Percentiles rank a stretch among this genome's conserved stretches.
Evolutionary conservation across 1,140 invertebrate genomes (phyloP).

Genomic region (Drosophila nannoptera): DNA sequence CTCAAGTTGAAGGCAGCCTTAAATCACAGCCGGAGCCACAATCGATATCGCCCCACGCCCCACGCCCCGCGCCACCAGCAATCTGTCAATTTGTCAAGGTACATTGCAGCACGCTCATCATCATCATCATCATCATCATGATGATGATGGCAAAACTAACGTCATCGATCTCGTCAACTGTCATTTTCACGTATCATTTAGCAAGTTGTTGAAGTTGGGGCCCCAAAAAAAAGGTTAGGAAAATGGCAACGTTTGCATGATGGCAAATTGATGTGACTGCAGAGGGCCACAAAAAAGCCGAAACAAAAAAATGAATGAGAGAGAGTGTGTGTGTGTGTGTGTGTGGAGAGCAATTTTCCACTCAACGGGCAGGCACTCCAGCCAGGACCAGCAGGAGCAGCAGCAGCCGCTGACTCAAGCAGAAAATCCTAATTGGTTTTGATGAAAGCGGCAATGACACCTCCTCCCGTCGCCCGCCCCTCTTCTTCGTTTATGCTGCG

Average conservation of each 20-base stretch:
- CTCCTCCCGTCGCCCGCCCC: slow-evolving; percentile 18
- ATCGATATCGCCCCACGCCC: slow-evolving; percentile 38
- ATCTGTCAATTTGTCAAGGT: slow-evolving; percentile 77
- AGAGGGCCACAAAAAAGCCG: slow-evolving; percentile 18
- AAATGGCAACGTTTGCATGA: slow-evolving; percentile 47
- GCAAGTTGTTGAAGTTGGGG: slow-evolving; percentile 69
- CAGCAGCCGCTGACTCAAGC: slow-evolving; percentile 55
- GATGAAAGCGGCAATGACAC: slow-evolving; percentile 72
- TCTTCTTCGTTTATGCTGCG: slow-evolving; percentile 39
- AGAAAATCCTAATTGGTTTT: slow-evolving; percentile 77
- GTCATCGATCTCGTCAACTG: slow-evolving; percentile 78
- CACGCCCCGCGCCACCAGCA: slow-evolving; percentile 26
- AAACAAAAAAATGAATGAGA: slow-evolving; percentile 16
- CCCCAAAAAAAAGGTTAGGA: slow-evolving; percentile 33
- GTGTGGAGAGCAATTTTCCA: slow-evolving; percentile 63
- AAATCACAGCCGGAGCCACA: slow-evolving; percentile 58
- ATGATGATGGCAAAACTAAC: slow-evolving; percentile 64
- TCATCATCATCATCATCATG: slow-evolving; percentile 28
- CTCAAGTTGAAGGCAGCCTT: slow-evolving; percentile 3
- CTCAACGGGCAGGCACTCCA: slow-evolving; percentile 45
- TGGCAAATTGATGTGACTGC: slow-evolving; percentile 72
- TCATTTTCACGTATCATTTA: slow-evolving; percentile 78
- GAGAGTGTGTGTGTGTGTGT: slow-evolving; percentile 24
- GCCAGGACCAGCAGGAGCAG: not conserved
- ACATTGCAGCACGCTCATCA: slow-evolving; percentile 58